These are phyloP conservation scores for Chamaea fasciata DNA, from an alignment of 2,113 vertebrate species.

Conservation along the genomic window DNA sequence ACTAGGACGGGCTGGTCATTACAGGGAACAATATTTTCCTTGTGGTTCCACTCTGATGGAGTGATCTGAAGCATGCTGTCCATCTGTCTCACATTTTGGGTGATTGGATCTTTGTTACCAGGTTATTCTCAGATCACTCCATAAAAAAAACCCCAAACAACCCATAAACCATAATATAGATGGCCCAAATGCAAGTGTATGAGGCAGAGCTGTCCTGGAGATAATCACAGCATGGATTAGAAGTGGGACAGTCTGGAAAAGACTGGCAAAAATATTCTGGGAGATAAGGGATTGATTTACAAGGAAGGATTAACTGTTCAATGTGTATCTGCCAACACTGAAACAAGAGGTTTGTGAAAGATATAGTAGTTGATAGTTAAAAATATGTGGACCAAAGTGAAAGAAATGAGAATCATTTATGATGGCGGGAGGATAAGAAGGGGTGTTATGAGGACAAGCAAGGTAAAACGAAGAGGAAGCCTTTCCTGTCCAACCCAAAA, in stretches of 20 bases:
- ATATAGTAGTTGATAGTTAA: not conserved
- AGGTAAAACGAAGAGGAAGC: not conserved
- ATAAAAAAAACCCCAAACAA: not conserved
- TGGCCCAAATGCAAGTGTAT: not conserved
- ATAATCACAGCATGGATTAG: not conserved
- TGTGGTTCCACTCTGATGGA: not conserved
- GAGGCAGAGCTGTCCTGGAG: not conserved
- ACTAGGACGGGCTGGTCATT: not conserved
- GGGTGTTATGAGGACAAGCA: not conserved
- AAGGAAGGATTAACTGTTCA: not conserved
- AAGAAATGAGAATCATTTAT: not conserved
- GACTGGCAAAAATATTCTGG: not conserved
- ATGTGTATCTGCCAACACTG: not conserved
- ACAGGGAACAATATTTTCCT: not conserved
- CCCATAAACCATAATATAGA: not conserved
- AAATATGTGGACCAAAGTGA: not conserved
- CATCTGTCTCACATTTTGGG: not conserved
- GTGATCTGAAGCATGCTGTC: not conserved
- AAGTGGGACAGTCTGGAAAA: not conserved
- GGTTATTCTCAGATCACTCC: not conserved
- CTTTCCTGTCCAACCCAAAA: constrained; percentile 7
- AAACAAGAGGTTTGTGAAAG: not conserved
- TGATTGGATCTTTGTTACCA: not conserved
- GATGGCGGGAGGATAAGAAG: not conserved
- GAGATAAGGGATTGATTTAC: not conserved